phyloP scores from a whole-genome alignment of 2,888 invertebrate species.

The Allophyes oxyacanthae region DNA sequence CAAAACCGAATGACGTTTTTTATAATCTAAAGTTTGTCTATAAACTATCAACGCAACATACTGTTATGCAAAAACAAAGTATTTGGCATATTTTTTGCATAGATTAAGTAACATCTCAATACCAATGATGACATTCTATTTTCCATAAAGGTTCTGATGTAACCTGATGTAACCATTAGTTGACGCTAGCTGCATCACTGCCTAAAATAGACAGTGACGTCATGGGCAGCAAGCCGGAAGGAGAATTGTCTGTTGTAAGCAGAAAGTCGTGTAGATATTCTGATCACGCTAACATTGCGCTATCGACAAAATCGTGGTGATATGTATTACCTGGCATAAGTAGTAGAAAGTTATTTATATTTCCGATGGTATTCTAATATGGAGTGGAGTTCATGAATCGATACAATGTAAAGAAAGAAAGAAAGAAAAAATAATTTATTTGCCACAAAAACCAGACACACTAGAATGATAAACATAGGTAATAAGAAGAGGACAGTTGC shows the following conservation, averaged over 20 bases:
- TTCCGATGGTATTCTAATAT: conserved; percentile 4
- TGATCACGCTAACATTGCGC: conserved; percentile 47
- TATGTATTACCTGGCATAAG: conserved; percentile 21
- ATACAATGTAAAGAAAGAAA: too few relatives aligned
- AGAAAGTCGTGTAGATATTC: conserved; percentile 63
- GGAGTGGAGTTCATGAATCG: too few relatives aligned
- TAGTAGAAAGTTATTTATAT: conserved; percentile 45
- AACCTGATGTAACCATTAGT: conserved; percentile 41
- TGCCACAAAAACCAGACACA: too few relatives aligned
- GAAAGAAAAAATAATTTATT: too few relatives aligned
- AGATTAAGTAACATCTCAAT: conserved; percentile 37
- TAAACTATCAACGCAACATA: conserved; percentile 12
- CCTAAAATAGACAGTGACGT: conserved; percentile 55
- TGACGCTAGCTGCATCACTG: conserved; percentile 51
- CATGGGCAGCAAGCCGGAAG: conserved; percentile 62
- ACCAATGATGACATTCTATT: conserved; percentile 45
- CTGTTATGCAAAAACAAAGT: conserved; percentile 30
- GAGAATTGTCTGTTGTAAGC: conserved; percentile 49
- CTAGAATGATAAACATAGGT: too few relatives aligned
- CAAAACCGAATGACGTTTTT: conserved; percentile 3
- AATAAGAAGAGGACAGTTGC: too few relatives aligned
- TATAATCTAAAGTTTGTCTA: conserved; percentile 4
- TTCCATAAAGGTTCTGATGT: conserved; percentile 30
- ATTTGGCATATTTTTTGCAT: conserved; percentile 30
- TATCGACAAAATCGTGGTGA: conserved; percentile 31